Base-by-base conservation (phyloP, 1,140 invertebrate genomes). In the Leptinotarsa defecta region DNA sequence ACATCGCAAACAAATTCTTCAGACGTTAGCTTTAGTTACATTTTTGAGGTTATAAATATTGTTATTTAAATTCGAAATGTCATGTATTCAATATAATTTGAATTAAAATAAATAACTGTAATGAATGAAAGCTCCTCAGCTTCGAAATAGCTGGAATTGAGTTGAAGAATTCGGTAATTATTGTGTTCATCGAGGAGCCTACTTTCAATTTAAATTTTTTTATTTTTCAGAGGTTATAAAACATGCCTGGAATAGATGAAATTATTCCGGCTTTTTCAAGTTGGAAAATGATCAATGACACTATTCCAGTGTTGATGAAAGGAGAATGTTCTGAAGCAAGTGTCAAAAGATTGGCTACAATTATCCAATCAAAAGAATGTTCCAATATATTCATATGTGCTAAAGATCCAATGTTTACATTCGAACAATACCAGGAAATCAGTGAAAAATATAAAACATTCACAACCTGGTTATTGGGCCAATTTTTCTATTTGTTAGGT, bases 251-350 rank as follows among this genome's bases (percentile, higher is more conserved):
- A 22, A 62, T 76, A 5, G 72, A 71, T 69, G 75, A 77, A 43
- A 71, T 73, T 73, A 83, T 83, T n/a, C 78, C 81, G 15, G 81
- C 87, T 20, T 86, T 88, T 83, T 84, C 85, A n/a, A 87, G 88
- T 24, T 89, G 89, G 89, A 86, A 88, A 84, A 87, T 88, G 85
- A 87, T 89, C 77, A 87, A 87, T 82, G 84, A 86, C 22, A 87
- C 88, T 4, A 86, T 87, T 27, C 85, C 86, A 77, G 84, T 86
- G 13, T 81, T 89, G 22, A 87, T 88, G 73, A 86, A 87, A 75
- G 87, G 87, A 75, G 86, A 87, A 69, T 80, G 86, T 77, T 86
- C 86, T 43, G 87, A 83, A 34, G 86, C 86, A 75, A 86, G 85
- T 24, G 78, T 88, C 4, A 84, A 88, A 79, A 84, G 83, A 76